These are phyloP conservation scores for Meda fulgida DNA, from an alignment of 2,797 vertebrate species.

Conservation along the genomic window DNA sequence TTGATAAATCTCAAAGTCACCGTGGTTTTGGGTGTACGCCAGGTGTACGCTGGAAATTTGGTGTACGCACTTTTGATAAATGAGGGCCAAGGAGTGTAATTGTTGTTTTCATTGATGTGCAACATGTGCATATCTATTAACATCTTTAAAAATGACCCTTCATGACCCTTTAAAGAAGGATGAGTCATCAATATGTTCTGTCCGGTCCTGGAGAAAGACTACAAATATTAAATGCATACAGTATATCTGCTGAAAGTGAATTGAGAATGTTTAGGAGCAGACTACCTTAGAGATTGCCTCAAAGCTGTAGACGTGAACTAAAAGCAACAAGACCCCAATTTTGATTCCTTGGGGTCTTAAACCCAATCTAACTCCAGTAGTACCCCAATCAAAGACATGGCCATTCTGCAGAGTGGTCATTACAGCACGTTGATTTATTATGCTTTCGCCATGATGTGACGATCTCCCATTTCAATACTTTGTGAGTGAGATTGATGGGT, in stretches of 20 bases:
- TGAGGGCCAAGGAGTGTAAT: too few species aligned
- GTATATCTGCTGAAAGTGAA: background rate
- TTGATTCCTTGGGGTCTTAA: background rate
- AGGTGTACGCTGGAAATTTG: too few species aligned
- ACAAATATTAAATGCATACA: background rate
- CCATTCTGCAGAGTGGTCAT: slow-evolving; percentile 50
- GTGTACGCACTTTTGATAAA: too few species aligned
- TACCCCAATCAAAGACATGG: slow-evolving; percentile 25
- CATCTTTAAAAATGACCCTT: background rate
- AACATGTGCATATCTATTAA: background rate
- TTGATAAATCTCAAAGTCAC: too few species aligned
- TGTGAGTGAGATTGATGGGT: slow-evolving; percentile 72
- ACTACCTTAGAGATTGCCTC: background rate
- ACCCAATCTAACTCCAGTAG: slow-evolving; percentile 39
- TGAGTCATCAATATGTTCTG: background rate
- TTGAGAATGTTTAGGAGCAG: background rate
- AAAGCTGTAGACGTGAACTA: background rate
- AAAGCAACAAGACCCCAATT: background rate
- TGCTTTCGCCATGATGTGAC: slow-evolving; percentile 53
- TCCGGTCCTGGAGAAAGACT: background rate
- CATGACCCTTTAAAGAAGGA: background rate
- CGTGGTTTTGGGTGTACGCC: too few species aligned
- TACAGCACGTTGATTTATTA: slow-evolving; percentile 57
- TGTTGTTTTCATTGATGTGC: background rate
- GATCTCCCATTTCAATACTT: slow-evolving; percentile 62